Base-by-base conservation (phyloP, 2,888 invertebrate genomes). In the Crioceris asparagi region DNA sequence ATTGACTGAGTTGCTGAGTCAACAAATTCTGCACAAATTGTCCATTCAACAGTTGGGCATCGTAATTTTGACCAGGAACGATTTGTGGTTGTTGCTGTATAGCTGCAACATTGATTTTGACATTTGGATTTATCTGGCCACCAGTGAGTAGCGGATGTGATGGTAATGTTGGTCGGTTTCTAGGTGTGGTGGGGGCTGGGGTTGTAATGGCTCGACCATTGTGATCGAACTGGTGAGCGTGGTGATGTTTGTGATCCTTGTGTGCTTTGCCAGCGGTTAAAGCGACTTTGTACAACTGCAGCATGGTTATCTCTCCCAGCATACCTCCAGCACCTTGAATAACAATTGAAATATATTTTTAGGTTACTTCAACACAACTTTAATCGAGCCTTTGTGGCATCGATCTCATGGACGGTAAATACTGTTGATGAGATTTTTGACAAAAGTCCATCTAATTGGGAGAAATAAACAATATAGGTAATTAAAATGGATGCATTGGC, bases 181-280 rank as follows among this genome's bases (percentile, higher is more conserved):
- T 69, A 1, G 69, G 64, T 1, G 69, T 69, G 1, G 74, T 67
- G 29, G 77, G 73, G 1, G 77, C 69, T 6, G 77, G 64, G 2
- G 75, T 69, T 7, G 74, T 74, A 10, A 77, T 60, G 11, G 72
- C 71, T 11, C 67, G 69, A 1, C 83, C 83, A 45, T 83, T 77
- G 55, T 83, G 82, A 52, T 77, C 80, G 55, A 79, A 83, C 52
- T 81, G 81, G 57, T 85, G 84, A 0, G 76, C 85, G 62, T 87
- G 86, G 57, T 87, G 87, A 55, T 87, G 87, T 55, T 86, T 87
- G 63, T 87, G 86, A 55, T 86, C 84, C 46, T 78, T 80, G 64
- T 87, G 86, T 0, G 86, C 86, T 61, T 87, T 87, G 1, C 87
- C 87, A 2, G 86, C 86, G 2, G 83, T 83, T 40, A 87, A 57